These are phyloP conservation scores for Pseudeuparius sepicola DNA, from an alignment of 2,888 invertebrate species.

Conservation along the genomic window DNA sequence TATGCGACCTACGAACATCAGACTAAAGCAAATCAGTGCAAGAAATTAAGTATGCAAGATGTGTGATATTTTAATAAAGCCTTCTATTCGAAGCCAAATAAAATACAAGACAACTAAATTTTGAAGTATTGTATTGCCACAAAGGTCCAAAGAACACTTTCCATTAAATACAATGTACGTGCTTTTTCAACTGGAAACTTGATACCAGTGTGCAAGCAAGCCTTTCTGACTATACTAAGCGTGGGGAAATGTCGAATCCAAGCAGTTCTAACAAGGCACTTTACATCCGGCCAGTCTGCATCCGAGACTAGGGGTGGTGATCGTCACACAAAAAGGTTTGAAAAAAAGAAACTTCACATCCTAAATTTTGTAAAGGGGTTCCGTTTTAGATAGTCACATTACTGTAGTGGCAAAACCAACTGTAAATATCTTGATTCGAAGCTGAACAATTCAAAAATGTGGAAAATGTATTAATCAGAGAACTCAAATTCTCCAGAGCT, in stretches of 20 bases:
- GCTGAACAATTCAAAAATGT: conserved; percentile 4
- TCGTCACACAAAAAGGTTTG: not conserved
- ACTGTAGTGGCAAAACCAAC: not conserved
- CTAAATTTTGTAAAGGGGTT: not conserved
- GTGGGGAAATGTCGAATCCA: conserved; percentile 1
- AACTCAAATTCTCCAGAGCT: not conserved
- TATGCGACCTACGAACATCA: not conserved
- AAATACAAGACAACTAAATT: too few relatives aligned
- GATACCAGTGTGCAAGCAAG: not conserved
- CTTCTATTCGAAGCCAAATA: too few relatives aligned
- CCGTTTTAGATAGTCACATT: conserved; percentile 1
- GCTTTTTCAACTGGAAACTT: not conserved
- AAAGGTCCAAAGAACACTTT: conserved; percentile 1
- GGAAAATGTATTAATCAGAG: conserved; percentile 2
- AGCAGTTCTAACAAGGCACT: conserved; percentile 1
- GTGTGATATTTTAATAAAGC: not conserved
- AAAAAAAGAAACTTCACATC: not conserved
- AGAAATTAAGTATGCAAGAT: conserved; percentile 1
- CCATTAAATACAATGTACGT: too few relatives aligned
- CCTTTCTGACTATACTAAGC: not conserved
- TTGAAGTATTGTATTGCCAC: conserved; percentile 3
- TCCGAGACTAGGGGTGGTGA: not conserved
- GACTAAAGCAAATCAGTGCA: conserved; percentile 1
- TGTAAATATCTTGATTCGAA: conserved; percentile 1
- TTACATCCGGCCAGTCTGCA: conserved; percentile 2